Percentiles rank a stretch among this genome's conserved stretches.
These are phyloP conservation scores for Rhagophthalmus giganteus DNA, from an alignment of 2,888 invertebrate species.

Conservation along the genomic window DNA sequence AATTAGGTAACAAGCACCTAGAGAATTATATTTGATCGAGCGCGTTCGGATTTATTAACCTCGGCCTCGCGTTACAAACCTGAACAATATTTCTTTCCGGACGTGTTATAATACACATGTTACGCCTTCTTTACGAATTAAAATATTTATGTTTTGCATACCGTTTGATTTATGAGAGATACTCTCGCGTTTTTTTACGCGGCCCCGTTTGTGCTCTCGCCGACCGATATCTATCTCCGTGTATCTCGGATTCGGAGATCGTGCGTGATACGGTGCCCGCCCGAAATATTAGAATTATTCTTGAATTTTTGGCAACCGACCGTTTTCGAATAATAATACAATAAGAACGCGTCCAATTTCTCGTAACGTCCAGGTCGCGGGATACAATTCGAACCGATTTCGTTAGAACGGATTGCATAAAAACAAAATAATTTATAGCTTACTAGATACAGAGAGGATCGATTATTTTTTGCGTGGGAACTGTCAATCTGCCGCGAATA, in stretches of 20 bases:
- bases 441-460: too few relatives aligned
- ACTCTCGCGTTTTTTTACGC: slow-evolving; percentile 8
- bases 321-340: too few relatives aligned
- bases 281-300: too few relatives aligned
- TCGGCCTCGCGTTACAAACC: slow-evolving; percentile 33
- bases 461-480: too few relatives aligned
- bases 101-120: slow-evolving; percentile 49
- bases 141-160: slow-evolving; percentile 53
- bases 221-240: slow-evolving; percentile 21
- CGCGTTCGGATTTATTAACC: slow-evolving; percentile 29
- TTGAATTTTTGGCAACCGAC: too few relatives aligned
- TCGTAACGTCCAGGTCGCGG: too few relatives aligned
- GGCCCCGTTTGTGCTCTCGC: slow-evolving; percentile 14
- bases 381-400: too few relatives aligned
- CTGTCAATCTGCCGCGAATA: too few relatives aligned
- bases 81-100: slow-evolving; percentile 50
- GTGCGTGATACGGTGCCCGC: slow-evolving; percentile 11
- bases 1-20: slow-evolving; percentile 30
- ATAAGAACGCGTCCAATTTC: too few relatives aligned
- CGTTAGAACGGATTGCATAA: too few relatives aligned
- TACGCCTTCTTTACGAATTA: slow-evolving; percentile 52
- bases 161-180: slow-evolving; percentile 38
- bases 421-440: too few relatives aligned
- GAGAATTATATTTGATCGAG: slow-evolving; percentile 29
- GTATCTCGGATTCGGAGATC: slow-evolving; percentile 15